Evolutionary conservation across 2,888 invertebrate species (phyloP).

Genomic region (Augiades crinisus): DNA sequence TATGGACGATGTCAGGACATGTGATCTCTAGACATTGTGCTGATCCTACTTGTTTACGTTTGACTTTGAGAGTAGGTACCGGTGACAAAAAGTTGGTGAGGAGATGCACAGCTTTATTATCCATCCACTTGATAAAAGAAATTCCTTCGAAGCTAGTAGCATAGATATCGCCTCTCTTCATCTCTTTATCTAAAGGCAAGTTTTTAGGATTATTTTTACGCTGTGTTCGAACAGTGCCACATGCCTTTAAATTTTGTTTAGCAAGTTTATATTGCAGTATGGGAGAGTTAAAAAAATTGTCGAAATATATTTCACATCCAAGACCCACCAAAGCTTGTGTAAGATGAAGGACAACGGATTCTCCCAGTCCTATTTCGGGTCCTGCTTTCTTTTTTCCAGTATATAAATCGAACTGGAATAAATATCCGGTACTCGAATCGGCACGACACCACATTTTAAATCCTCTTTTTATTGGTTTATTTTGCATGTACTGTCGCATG

Average conservation of each 20-base stretch:
- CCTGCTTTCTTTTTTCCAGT: conserved; percentile 24
- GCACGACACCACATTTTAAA: conserved; percentile 31
- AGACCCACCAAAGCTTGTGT: conserved; percentile 23
- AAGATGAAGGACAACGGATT: conserved; percentile 21
- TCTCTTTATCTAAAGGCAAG: background rate
- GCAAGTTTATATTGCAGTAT: conserved; percentile 24
- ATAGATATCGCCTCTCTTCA: background rate
- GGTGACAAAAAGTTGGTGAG: conserved; percentile 35
- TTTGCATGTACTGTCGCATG: conserved; percentile 17
- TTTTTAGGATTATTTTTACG: background rate
- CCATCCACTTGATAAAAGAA: conserved; percentile 32
- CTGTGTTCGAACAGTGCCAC: conserved; percentile 17
- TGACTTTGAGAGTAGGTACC: conserved; percentile 29
- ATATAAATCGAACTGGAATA: conserved; percentile 32
- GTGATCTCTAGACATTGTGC: background rate
- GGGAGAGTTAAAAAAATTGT: conserved; percentile 28
- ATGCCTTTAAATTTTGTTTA: conserved; percentile 15
- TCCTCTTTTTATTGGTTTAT: conserved; percentile 28
- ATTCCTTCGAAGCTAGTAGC: conserved; percentile 25
- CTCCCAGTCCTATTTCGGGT: conserved; percentile 20
- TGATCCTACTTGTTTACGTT: conserved; percentile 29
- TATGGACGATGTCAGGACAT: background rate
- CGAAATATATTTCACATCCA: conserved; percentile 29
- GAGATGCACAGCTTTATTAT: conserved; percentile 33
- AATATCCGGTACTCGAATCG: conserved; percentile 26